A percentile compares a stretch with the other conserved stretches of the same genome.
Evolutionary conservation across 1,140 invertebrate genomes (phyloP).

Genomic region (Drosophila murphyi): DNA sequence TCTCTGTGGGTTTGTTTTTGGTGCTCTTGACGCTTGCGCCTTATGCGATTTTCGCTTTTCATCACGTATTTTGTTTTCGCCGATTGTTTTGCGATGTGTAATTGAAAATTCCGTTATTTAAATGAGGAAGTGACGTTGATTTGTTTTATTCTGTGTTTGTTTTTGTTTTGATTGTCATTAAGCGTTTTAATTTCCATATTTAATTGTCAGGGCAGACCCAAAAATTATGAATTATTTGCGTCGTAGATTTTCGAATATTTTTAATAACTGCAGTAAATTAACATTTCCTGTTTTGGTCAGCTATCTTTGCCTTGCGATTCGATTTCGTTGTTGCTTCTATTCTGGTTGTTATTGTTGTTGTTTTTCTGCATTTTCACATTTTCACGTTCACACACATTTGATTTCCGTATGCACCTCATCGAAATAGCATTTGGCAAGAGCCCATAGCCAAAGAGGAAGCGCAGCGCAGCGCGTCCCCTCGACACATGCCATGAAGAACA

Average conservation of each 20-base stretch:
- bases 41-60: constrained; percentile 55
- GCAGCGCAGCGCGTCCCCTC: constrained; percentile 46
- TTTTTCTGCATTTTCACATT: constrained; percentile 30
- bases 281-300: constrained; percentile 67
- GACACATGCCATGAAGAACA: constrained; percentile 63
- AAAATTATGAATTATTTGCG: constrained; percentile 45
- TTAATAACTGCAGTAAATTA: constrained; percentile 59
- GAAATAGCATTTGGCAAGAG: constrained; percentile 76
- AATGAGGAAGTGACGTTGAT: constrained; percentile 79
- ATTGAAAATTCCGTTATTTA: constrained; percentile 82
- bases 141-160: constrained; percentile 33
- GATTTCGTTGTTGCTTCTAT: constrained; percentile 20
- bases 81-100: constrained; percentile 71
- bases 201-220: constrained; percentile 59
- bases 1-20: constrained; percentile 7
- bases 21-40: constrained; percentile 64
- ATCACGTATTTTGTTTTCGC: constrained; percentile 65
- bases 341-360: constrained; percentile 24
- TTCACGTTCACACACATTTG: constrained; percentile 41
- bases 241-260: constrained; percentile 14
- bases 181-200: constrained; percentile 69
- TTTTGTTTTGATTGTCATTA: constrained; percentile 31
- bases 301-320: constrained; percentile 41
- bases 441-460: constrained; percentile 78
- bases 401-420: constrained; percentile 75